Conservation (phyloP, 92 coral and sea anemone species). For the Isaurus tuberculatus region DNA sequence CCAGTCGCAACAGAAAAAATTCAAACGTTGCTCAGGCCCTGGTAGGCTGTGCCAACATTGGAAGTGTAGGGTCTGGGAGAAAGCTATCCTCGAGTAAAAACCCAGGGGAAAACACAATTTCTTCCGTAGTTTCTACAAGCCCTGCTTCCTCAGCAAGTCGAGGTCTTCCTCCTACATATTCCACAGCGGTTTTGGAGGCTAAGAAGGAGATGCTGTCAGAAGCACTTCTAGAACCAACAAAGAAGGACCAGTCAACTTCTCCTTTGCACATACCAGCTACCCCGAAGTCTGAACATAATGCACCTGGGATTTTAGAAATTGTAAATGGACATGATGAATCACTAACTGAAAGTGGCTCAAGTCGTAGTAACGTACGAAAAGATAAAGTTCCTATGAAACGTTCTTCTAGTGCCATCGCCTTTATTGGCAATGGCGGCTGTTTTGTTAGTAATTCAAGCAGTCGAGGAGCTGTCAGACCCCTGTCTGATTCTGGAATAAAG, state of each 20-base stretch:
- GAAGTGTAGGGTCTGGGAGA: slow-evolving; percentile 90
- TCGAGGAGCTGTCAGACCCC: slow-evolving; percentile 5
- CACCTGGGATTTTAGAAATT: background rate
- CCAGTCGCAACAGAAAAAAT: slow-evolving; percentile 36
- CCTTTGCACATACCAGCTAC: slow-evolving; percentile 23
- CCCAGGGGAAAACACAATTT: slow-evolving; percentile 39
- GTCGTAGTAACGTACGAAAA: background rate
- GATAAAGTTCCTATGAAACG: slow-evolving; percentile 5
- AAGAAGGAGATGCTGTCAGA: slow-evolving; percentile 8
- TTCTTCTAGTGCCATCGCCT: slow-evolving; percentile 10
- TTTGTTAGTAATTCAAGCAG: background rate
- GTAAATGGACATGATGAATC: slow-evolving; percentile 6
- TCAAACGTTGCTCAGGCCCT: slow-evolving; percentile 82
- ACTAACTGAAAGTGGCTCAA: slow-evolving; percentile 14
- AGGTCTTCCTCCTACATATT: slow-evolving; percentile 84
- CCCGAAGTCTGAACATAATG: background rate
- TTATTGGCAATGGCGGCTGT: background rate
- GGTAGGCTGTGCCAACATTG: slow-evolving; percentile 85
- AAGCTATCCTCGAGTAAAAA: slow-evolving; percentile 69
- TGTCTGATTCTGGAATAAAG: slow-evolving; percentile 19
- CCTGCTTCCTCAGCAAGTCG: slow-evolving; percentile 15
- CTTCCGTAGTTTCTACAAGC: background rate
- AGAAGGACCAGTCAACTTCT: slow-evolving; percentile 26
- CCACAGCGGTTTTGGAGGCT: slow-evolving; percentile 63
- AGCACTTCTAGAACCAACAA: background rate